Base-by-base conservation (phyloP, 2,888 invertebrate species). In the Norana najaformis region DNA sequence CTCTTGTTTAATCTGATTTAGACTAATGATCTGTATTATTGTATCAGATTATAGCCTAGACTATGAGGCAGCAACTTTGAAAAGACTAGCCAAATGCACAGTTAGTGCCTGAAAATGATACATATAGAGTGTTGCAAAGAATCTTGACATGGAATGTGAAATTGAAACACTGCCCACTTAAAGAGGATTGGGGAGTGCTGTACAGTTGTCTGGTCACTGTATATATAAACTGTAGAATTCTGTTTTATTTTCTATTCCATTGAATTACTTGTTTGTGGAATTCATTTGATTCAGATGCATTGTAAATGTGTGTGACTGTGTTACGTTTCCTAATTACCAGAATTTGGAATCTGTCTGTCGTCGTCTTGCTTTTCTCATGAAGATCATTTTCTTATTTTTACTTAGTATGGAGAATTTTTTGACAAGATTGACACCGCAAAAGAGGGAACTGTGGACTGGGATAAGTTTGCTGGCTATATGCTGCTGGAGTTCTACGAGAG, bases 381-480 rank as follows among this genome's bases (percentile, higher is more conserved):
- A 69, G n/a, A 69, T n/a, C n/a, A n/a, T 69, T 69, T 69, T 34
- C 36, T n/a, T 18, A 1, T 91, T 85, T 89, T n/a, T 47, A 91
- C 85, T n/a, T 92, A 95, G 94, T 95, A 94, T 92, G 93, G 92
- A 23, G 94, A 95, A 88, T 91, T 95, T 88, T 95, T 94, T 93
- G 95, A 95, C 92, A 94, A 94, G 93, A 94, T 95, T 37, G 95
- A 95, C 91, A 94, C 95, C 30, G 94, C 94, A 18, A 93, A 93
- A 89, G 94, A 95, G 69, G 94, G 94, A 13, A 92, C 91, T 23
- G 94, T 95, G 0, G 94, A 95, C 92, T 95, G 95, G 95, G 95
- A 95, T 92, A 94, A 95, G 91, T 93, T 95, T 90, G 94, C 95
- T 6, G 93, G 94, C 0, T 94, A 95, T 90, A 94, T 95, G 94